phyloP scores from a whole-genome alignment of 2,113 vertebrate genomes.

The Sminthopsis crassicaudata region DNA sequence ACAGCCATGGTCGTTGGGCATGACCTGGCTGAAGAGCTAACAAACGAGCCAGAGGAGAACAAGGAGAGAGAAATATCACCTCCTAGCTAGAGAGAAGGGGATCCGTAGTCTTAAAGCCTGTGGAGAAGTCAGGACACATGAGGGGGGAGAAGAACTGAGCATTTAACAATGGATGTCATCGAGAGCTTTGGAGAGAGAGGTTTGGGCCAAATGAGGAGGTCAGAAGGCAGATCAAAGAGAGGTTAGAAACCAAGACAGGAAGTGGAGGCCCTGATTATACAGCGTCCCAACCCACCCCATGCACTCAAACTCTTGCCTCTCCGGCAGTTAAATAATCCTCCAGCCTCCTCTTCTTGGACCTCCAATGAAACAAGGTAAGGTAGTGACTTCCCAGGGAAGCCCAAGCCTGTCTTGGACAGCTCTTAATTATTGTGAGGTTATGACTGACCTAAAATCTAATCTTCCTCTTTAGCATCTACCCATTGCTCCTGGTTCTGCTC shows the following conservation, averaged over 20 bases:
- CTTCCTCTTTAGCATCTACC: neutral
- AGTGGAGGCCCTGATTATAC: neutral
- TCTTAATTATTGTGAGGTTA: neutral
- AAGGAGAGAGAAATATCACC: neutral
- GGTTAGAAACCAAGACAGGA: neutral
- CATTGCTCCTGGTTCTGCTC: neutral
- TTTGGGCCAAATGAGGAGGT: neutral
- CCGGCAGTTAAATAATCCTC: no score
- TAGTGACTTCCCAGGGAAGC: neutral
- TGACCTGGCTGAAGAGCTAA: neutral
- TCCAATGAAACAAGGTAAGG: neutral
- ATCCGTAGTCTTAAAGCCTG: neutral
- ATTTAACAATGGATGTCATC: neutral
- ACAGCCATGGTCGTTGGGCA: neutral
- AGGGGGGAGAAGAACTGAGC: neutral
- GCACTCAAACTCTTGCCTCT: neutral
- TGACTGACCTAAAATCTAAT: neutral
- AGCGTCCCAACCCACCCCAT: neutral
- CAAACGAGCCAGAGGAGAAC: neutral
- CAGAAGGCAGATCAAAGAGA: neutral
- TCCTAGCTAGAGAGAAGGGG: neutral
- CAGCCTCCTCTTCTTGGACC: no score
- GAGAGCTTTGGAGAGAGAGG: neutral
- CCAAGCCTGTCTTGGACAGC: neutral
- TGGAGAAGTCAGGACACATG: neutral